A percentile compares a stretch with the other conserved stretches of the same genome.
Evolutionary conservation across 2,888 invertebrate species (phyloP).

Genomic region (Habroteleia sp.): DNA sequence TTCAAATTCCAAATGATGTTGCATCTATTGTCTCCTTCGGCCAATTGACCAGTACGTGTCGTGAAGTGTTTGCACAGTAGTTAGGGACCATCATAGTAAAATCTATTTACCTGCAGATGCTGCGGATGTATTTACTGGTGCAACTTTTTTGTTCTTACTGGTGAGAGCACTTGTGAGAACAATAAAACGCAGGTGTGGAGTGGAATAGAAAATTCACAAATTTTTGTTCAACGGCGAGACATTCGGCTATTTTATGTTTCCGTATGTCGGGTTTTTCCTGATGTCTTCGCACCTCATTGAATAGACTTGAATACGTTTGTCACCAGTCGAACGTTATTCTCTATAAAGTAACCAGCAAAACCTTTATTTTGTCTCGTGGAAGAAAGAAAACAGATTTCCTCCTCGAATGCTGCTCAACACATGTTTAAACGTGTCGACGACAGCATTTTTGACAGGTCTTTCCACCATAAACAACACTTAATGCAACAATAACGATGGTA

Average conservation of each 20-base stretch:
- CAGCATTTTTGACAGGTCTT: slow-evolving; percentile 13
- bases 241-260: no score
- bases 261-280: slow-evolving; percentile 35
- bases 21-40: no score
- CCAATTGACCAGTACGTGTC: slow-evolving; percentile 26
- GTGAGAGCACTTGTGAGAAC: slow-evolving; percentile 43
- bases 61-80: slow-evolving; percentile 48
- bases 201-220: no score
- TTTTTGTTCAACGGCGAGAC: neutral
- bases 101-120: slow-evolving; percentile 37
- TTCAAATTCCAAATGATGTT: no score
- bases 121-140: slow-evolving; percentile 33
- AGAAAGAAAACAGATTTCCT: no score
- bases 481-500: neutral
- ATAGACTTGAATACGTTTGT: slow-evolving; percentile 23
- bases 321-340: slow-evolving; percentile 23
- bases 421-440: slow-evolving; percentile 2
- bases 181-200: slow-evolving; percentile 36
- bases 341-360: slow-evolving; percentile 17
- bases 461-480: slow-evolving; percentile 9
- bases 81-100: slow-evolving; percentile 35
- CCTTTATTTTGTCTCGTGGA: neutral
- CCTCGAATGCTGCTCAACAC: slow-evolving; percentile 11
- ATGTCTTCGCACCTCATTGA: slow-evolving; percentile 39
- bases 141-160: slow-evolving; percentile 30